Evolutionary conservation across 2,113 vertebrate species (phyloP), one percentile per base, ranked within the genome.

Genomic region (Pseudorasbora parva): DNA sequence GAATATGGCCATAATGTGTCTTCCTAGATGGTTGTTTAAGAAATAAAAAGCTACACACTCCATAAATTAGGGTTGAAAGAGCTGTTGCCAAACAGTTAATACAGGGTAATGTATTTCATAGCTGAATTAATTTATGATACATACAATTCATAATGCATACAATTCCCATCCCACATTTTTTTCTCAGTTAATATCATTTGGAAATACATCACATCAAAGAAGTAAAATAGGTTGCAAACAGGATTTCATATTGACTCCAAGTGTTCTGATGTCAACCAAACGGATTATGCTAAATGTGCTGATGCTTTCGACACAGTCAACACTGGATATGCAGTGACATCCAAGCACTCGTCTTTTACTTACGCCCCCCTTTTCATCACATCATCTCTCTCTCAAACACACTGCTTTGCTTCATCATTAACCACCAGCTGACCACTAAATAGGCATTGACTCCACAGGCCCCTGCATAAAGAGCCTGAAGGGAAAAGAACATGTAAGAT

Each of bases 401-500:
- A 54, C 73, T 37, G 30, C 47, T 57, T 77, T 57, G 82, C 82
- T 41, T 77, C 47, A 71, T 64, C 49, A 51, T 71, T 59, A 78
- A 71, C 64, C 78, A 25, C 23, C 60, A 37, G 62, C 43, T 79
- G 79, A 51, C n/a, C 78, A 82, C 81, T 66, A 87, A 87, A 87
- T 82, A 84, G 73, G 86, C 76, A 79, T 74, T 82, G 80, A 86
- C 59, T 80, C 59, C 77, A 45, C 80, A 74, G 80, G 79, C 41
- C 71, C 83, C 77, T 84, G 45, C 78, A 82, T 87, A 83, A 56
- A 84, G 47, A 41, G 51, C 27, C 33, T 57, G 49, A 77, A 59
- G 23, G 21, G 10, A 51, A 54, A 64, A 73, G 47, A 64, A 82
- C 76, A 37, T 62, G 83, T 17, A 72, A 89, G 88, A 90, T 91